Percentiles rank a stretch among this genome's conserved stretches.
Evolutionary conservation across 2,888 invertebrate genomes (phyloP).

Genomic region (Dolomedes plantarius): DNA sequence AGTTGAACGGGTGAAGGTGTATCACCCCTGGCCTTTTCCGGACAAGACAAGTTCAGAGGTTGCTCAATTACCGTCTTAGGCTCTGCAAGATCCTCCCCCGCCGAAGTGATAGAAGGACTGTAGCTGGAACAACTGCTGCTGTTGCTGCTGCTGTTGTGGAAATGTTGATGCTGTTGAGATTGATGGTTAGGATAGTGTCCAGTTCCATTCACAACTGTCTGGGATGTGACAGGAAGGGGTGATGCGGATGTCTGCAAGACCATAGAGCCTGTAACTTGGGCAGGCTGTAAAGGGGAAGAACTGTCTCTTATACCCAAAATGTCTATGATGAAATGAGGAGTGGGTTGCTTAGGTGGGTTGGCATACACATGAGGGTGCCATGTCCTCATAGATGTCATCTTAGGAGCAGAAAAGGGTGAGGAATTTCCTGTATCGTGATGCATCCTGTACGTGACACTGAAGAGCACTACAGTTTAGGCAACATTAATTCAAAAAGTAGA

Average conservation of each 20-base stretch:
- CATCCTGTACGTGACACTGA: slow-evolving; percentile 13
- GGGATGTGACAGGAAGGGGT: neutral
- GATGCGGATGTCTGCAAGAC: neutral
- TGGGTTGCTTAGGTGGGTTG: slow-evolving; percentile 87
- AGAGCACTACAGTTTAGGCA: no score
- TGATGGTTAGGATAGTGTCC: slow-evolving; percentile 60
- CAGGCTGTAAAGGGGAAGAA: slow-evolving; percentile 36
- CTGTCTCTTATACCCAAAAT: slow-evolving; percentile 83
- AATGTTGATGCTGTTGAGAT: slow-evolving; percentile 58
- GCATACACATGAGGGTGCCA: slow-evolving; percentile 95
- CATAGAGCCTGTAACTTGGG: neutral
- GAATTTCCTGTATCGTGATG: slow-evolving; percentile 44
- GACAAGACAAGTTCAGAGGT: slow-evolving; percentile 66
- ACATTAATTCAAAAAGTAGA: no score
- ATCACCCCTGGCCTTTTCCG: slow-evolving; percentile 52
- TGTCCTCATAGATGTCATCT: slow-evolving; percentile 39
- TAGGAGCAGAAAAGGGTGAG: slow-evolving; percentile 21
- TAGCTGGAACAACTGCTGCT: slow-evolving; percentile 50
- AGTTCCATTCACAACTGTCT: slow-evolving; percentile 47
- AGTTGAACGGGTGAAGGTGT: slow-evolving; percentile 45
- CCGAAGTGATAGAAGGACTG: slow-evolving; percentile 34
- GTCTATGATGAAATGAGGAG: slow-evolving; percentile 91
- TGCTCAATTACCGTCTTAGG: slow-evolving; percentile 65
- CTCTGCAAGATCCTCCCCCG: slow-evolving; percentile 26
- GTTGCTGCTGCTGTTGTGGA: slow-evolving; percentile 42